Evolutionary conservation across 2,888 invertebrate species (phyloP).

Genomic region (Caenorhabditis sp.): DNA sequence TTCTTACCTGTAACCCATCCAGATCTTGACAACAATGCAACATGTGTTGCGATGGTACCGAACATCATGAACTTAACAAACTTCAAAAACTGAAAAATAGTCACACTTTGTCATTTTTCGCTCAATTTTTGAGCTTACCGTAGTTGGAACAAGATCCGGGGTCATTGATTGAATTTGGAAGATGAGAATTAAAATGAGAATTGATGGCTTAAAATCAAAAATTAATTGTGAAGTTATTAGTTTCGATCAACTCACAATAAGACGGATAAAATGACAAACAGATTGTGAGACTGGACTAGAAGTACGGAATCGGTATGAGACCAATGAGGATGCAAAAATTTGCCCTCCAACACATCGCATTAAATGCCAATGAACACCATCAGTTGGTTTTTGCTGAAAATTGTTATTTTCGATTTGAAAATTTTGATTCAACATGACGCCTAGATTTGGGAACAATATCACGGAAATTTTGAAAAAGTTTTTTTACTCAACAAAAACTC

Average conservation of each 20-base stretch:
- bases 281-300: constrained; percentile 35
- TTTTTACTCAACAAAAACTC: no score
- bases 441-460: no score
- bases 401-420: neutral
- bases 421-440: no score
- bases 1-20: constrained; percentile 54
- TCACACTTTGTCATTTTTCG: neutral
- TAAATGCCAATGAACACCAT: constrained; percentile 71
- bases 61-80: constrained; percentile 47
- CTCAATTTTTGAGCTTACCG: constrained; percentile 23
- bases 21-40: constrained; percentile 41
- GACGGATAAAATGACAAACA: constrained; percentile 48
- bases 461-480: no score
- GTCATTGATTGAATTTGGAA: constrained; percentile 58
- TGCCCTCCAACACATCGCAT: constrained; percentile 69
- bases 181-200: constrained; percentile 55
- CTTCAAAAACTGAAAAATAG: constrained; percentile 40
- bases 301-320: constrained; percentile 34
- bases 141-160: constrained; percentile 39
- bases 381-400: constrained; percentile 58
- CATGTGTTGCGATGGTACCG: constrained; percentile 40
- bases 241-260: constrained; percentile 41
- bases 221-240: neutral
- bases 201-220: constrained; percentile 44
- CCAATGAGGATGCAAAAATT: constrained; percentile 57